Base-by-base conservation (phyloP, 2,113 vertebrate species). In the Mus pahari region DNA sequence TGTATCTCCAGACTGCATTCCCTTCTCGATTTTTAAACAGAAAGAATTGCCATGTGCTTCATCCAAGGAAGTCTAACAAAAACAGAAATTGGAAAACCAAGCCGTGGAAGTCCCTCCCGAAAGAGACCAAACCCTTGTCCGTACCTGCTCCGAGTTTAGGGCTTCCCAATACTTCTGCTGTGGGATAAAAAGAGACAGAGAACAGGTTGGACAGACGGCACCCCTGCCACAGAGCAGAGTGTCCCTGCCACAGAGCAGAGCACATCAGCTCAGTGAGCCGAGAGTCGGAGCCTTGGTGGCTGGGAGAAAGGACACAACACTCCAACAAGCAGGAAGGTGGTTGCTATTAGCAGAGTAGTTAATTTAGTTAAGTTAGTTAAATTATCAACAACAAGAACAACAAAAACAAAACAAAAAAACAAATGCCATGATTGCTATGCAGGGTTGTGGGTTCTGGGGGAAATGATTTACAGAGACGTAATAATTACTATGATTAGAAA, bases 111-210 rank as follows among this genome's bases (percentile, higher is more conserved):
- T 82, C 79, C 94, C 68, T 95, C 60, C 78, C 36, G 13, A 62
- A 89, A 89, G 77, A 96, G 58, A 91, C 31, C 62, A 39, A 36
- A 68, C 19, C 17, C 74, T 11, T 89, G 53, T 94, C 62, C 95
- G 22, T 93, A 97, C 97, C 94, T 97, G 97, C 82, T 98, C 95
- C 4, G 20, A 96, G 91, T 96, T 97, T 96, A 97, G 94, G 96
- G 96, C 94, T 84, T 98, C 94, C 73, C 82, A 96, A 5, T 93
- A 83, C 28, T 98, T 97, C 70, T 97, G 78, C 92, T 96, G 90
- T 12, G 94, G 97, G 94, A 95, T n/a, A 26, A 70, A 94, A 83
- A 97, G 71, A 88, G 22, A 86, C 19, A 93, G 6, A 83, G 55
- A 95, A 94, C 93, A 81, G 71, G 64, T 53, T 88, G 90, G 79